Evolutionary conservation across 2,888 invertebrate genomes (phyloP).

Genomic region (Nephrotoma guestfalica): DNA sequence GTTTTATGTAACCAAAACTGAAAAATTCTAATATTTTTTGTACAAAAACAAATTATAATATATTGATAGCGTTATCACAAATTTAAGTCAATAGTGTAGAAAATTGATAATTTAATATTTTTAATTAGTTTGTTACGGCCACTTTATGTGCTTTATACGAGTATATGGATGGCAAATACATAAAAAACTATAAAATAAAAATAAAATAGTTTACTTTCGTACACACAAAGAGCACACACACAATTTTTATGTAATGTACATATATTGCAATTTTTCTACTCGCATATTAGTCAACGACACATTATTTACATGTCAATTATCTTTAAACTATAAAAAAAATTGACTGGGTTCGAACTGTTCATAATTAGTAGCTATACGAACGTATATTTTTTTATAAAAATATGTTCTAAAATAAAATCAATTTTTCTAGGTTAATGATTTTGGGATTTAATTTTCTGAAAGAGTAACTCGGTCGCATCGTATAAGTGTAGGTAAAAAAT

Average conservation of each 20-base stretch:
- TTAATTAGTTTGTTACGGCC: background rate
- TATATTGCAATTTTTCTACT: background rate
- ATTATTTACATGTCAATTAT: background rate
- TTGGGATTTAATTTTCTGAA: background rate
- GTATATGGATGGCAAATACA: background rate
- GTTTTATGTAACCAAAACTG: background rate
- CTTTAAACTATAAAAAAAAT: background rate
- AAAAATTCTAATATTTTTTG: background rate
- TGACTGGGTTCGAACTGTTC: conserved; percentile 2
- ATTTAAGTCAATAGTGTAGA: background rate
- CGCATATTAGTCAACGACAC: background rate
- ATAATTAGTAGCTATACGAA: background rate
- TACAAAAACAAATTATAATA: background rate
- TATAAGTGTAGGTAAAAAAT: background rate
- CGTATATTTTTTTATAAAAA: background rate
- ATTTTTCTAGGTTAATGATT: background rate
- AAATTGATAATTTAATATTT: background rate
- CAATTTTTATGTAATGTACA: background rate
- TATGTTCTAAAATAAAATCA: background rate
- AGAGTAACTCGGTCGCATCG: background rate
- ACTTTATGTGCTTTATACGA: background rate
- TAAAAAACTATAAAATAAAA: background rate
- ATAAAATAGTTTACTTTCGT: background rate
- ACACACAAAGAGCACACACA: background rate
- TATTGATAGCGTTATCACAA: background rate